phyloP scores from a whole-genome alignment of 2,888 invertebrate species.

The Drosophila mettleri region DNA sequence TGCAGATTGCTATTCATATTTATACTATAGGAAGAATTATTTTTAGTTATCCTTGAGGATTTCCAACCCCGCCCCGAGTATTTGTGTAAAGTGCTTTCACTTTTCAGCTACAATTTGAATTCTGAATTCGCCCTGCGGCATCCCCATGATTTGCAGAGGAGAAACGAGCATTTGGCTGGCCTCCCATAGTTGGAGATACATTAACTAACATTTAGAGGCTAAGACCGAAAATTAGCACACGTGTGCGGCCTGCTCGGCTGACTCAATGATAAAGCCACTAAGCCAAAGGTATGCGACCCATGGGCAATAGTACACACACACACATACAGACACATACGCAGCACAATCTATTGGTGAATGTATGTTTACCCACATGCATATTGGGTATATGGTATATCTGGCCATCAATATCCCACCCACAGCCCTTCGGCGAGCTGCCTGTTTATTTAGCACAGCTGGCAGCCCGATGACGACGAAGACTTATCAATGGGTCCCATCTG shows the following conservation, averaged over 20 bases:
- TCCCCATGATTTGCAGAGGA: slow-evolving; percentile 4
- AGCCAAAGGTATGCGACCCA: slow-evolving; percentile 63
- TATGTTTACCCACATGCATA: background rate
- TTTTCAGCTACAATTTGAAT: background rate
- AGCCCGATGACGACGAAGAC: slow-evolving; percentile 32
- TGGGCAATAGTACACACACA: slow-evolving; percentile 46
- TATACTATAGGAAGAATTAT: background rate
- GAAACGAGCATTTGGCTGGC: slow-evolving; percentile 37
- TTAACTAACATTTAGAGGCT: slow-evolving; percentile 46
- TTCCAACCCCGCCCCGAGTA: background rate
- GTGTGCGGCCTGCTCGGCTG: slow-evolving; percentile 43
- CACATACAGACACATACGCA: background rate
- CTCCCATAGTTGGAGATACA: slow-evolving; percentile 40
- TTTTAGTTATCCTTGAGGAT: background rate
- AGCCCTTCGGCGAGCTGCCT: slow-evolving; percentile 1
- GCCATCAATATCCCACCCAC: slow-evolving; percentile 44
- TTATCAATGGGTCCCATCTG: slow-evolving; percentile 68
- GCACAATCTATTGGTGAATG: background rate
- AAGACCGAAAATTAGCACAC: slow-evolving; percentile 65
- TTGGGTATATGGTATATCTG: slow-evolving; percentile 1
- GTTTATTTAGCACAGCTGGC: slow-evolving; percentile 64
- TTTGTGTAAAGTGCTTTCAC: slow-evolving; percentile 13
- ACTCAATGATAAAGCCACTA: slow-evolving; percentile 58
- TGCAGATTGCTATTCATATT: background rate
- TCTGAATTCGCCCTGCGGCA: background rate